Conservation (phyloP, 2,888 invertebrate genomes). For the Luperina testacea region DNA sequence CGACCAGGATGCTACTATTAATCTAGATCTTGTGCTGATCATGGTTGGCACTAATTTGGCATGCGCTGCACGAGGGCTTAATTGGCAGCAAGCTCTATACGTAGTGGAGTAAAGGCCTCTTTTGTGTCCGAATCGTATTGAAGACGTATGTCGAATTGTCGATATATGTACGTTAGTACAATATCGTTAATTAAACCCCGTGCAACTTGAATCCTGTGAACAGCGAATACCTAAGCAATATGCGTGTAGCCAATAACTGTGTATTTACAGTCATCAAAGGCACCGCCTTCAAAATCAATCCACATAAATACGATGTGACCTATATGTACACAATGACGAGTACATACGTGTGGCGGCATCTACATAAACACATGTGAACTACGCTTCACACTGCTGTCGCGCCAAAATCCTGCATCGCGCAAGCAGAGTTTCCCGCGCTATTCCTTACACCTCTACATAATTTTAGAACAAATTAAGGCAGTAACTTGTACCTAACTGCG, state of each 20-base stretch:
- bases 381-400: neutral
- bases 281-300: neutral
- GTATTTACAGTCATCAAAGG: neutral
- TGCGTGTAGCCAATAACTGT: too few species aligned
- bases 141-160: neutral
- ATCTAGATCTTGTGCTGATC: too few species aligned
- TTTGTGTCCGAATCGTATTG: neutral
- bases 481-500: neutral
- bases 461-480: neutral
- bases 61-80: neutral
- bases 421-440: neutral
- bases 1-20: neutral
- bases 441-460: neutral
- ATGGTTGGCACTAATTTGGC: neutral
- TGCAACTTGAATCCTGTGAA: neutral
- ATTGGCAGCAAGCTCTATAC: neutral
- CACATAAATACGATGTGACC: too few species aligned
- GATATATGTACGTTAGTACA: neutral
- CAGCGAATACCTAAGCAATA: neutral
- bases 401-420: neutral
- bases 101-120: neutral
- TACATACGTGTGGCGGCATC: neutral
- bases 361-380: neutral
- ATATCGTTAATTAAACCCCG: neutral
- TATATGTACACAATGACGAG: neutral